These are phyloP conservation scores for Gryllus bimaculatus DNA, from an alignment of 1,140 invertebrate genomes.

Conservation along the genomic window DNA sequence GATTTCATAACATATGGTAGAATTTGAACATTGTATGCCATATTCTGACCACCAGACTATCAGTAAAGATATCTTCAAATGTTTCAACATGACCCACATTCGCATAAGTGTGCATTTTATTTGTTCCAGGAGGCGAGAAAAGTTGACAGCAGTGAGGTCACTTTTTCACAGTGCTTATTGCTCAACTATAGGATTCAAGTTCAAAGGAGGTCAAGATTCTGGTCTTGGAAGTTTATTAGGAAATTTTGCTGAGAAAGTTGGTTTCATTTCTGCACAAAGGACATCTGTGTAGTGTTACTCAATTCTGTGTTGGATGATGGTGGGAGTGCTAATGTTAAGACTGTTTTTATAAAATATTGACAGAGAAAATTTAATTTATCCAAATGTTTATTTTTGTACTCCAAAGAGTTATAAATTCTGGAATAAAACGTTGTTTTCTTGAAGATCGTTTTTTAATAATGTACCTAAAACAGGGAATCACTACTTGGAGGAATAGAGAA, in stretches of 20 bases:
- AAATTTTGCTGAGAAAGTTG: constrained; percentile 49
- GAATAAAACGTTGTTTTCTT: not conserved
- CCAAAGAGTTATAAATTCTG: not conserved
- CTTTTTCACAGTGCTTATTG: constrained; percentile 45
- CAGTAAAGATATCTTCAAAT: too few relatives aligned
- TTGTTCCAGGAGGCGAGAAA: constrained; percentile 40
- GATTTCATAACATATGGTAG: too few relatives aligned
- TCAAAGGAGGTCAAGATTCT: constrained; percentile 36
- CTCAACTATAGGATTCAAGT: constrained; percentile 42
- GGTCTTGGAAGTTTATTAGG: constrained; percentile 42
- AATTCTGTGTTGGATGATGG: not conserved
- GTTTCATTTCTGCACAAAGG: constrained; percentile 37
- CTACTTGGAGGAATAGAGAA: too few relatives aligned
- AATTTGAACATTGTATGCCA: too few relatives aligned
- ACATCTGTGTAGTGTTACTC: constrained; percentile 32
- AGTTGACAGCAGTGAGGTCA: constrained; percentile 43
- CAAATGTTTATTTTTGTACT: not conserved
- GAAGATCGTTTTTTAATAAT: not conserved
- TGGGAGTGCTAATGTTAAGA: too few relatives aligned
- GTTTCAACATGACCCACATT: too few relatives aligned
- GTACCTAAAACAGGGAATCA: too few relatives aligned
- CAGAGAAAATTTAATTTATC: not conserved
- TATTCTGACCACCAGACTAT: too few relatives aligned
- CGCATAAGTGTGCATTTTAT: constrained; percentile 15
- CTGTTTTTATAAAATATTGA: not conserved